These are phyloP conservation scores for Choristoneura fumiferana DNA, from an alignment of 1,140 invertebrate species.

Conservation along the genomic window DNA sequence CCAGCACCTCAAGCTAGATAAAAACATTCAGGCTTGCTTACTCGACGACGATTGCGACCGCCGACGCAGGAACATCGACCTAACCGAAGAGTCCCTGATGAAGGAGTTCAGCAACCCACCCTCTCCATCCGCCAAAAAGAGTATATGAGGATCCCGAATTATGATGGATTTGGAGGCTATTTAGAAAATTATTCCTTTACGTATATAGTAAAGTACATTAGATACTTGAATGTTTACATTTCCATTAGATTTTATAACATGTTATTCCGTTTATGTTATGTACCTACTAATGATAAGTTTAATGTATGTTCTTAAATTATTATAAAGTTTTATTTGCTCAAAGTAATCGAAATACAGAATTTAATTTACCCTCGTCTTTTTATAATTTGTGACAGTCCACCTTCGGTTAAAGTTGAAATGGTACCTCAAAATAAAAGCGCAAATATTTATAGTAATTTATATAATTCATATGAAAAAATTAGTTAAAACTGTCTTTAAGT, in stretches of 20 bases:
- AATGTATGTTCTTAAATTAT: slow-evolving; percentile 56
- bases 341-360: slow-evolving; percentile 25
- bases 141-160: slow-evolving; percentile 46
- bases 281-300: slow-evolving; percentile 52
- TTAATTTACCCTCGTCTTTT: background rate
- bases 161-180: slow-evolving; percentile 48
- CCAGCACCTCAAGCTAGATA: slow-evolving; percentile 60
- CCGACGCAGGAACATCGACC: slow-evolving; percentile 44
- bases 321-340: slow-evolving; percentile 74
- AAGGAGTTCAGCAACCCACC: slow-evolving; percentile 55
- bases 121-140: slow-evolving; percentile 59
- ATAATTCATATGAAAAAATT: slow-evolving; percentile 72
- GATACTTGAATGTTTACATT: slow-evolving; percentile 71
- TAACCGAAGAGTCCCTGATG: slow-evolving; percentile 42
- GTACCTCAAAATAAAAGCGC: slow-evolving; percentile 30
- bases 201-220: slow-evolving; percentile 46
- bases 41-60: slow-evolving; percentile 55
- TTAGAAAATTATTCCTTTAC: slow-evolving; percentile 39
- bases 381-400: too few relatives aligned
- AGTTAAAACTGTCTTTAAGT: slow-evolving; percentile 71
- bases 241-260: slow-evolving; percentile 76
- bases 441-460: slow-evolving; percentile 56
- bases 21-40: slow-evolving; percentile 68
- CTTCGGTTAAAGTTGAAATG: background rate
- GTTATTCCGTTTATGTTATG: slow-evolving; percentile 70